Evolutionary conservation across 2,113 vertebrate genomes (phyloP), one percentile per base, ranked within the genome.

Genomic region (Kryptolebias marmoratus): DNA sequence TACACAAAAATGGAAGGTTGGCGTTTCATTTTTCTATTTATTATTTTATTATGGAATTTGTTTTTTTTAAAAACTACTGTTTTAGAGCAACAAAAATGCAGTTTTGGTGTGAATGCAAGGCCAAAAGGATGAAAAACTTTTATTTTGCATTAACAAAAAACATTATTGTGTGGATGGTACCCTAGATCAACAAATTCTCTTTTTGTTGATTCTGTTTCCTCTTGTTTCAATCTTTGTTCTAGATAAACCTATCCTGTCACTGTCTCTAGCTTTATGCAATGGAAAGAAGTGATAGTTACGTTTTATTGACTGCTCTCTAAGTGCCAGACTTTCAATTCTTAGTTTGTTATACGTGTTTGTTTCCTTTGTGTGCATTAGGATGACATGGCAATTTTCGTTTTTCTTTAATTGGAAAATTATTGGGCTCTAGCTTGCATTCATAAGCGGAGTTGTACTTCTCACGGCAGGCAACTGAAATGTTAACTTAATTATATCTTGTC

Each of bases 311-410:
- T 53, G 39, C 11, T 52, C 11, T 13, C 11, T 31, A 67, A 44
- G 45, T 55, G 64, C 30, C n/a, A 47, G 16, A 45, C n/a, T 11
- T 53, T 62, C 36, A 15, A 72, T 42, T 27, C 18, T 52, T 45
- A 16, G 48, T 70, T 57, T 36, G 0, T 45, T 15, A 49, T 6
- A 49, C 12, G 27, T 15, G 14, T 63, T 48, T 52, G 10, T 73
- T 65, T 83, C 69, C 69, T 36, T 30, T 71, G 22, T 52, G 32
- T 71, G 44, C 82, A 76, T 64, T 55, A 27, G 39, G 16, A 71
- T 72, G 55, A 71, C 66, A 39, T 72, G 10, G 15, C 56, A 18
- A 9, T 71, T 47, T 68, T 42, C 28, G 12, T 11, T 62, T 39
- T 60, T 36, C 4, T 53, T 62, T 32, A 71, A 60, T 31, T 54